Percentiles rank a stretch among this genome's conserved stretches.
phyloP scores from a whole-genome alignment of 2,113 vertebrate genomes.

The Gasterosteus nipponicus region DNA sequence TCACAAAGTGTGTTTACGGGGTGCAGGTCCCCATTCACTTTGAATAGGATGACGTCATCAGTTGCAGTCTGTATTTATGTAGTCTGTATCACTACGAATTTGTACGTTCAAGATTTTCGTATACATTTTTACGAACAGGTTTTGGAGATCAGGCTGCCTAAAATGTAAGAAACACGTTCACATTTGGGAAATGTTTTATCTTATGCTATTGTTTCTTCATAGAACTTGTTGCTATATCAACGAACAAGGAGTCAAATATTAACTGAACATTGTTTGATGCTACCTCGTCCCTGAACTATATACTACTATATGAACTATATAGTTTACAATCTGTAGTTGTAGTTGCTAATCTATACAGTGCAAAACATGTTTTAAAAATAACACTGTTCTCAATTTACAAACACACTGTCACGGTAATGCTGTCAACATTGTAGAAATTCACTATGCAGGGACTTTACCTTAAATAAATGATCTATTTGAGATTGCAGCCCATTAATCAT shows the following conservation, averaged over 20 bases:
- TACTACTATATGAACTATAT: too few relatives aligned
- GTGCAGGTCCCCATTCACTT: too few relatives aligned
- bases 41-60: too few relatives aligned
- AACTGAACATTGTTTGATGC: neutral
- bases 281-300: neutral
- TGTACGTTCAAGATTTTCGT: too few relatives aligned
- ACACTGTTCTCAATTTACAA: neutral
- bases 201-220: neutral
- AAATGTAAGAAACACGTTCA: neutral
- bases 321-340: neutral
- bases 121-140: too few relatives aligned
- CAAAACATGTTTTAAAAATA: neutral
- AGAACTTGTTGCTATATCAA: neutral
- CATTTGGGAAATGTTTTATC: neutral
- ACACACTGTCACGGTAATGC: neutral
- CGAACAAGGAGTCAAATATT: neutral
- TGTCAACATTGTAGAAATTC: neutral
- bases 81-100: too few relatives aligned
- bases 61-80: too few relatives aligned
- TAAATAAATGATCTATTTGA: neutral
- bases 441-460: neutral
- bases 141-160: too few relatives aligned
- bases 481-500: slow-evolving; percentile 6
- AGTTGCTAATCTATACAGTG: neutral
- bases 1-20: too few relatives aligned